phyloP scores from a whole-genome alignment of 2,888 invertebrate species.

The Darwinula stevensoni region DNA sequence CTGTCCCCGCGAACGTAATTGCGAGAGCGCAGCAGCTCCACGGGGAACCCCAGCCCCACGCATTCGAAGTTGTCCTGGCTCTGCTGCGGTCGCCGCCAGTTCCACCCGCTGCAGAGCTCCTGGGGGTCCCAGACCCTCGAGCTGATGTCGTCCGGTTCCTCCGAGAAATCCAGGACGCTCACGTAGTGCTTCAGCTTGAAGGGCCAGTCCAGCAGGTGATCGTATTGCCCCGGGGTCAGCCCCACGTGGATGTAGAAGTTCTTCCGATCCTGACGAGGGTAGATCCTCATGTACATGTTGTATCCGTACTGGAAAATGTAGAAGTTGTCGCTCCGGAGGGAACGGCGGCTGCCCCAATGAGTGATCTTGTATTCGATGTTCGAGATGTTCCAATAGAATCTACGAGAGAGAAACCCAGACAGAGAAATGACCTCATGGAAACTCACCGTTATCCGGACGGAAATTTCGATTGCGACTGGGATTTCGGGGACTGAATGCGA shows the following conservation, averaged over 20 bases:
- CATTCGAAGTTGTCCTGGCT: constrained; percentile 17
- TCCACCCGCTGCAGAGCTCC: constrained; percentile 15
- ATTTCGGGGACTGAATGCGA: too few species aligned
- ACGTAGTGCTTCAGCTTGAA: constrained; percentile 16
- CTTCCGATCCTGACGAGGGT: constrained; percentile 16
- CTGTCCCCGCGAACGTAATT: constrained; percentile 20
- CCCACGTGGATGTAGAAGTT: constrained; percentile 17
- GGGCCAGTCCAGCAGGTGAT: constrained; percentile 17
- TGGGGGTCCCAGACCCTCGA: background rate
- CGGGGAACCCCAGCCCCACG: constrained; percentile 21
- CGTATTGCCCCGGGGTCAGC: constrained; percentile 15
- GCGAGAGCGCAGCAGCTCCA: constrained; percentile 19
- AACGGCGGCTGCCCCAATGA: constrained; percentile 15
- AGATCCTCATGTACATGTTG: constrained; percentile 17
- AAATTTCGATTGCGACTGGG: too few species aligned
- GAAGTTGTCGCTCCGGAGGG: constrained; percentile 16
- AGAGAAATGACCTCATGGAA: too few species aligned
- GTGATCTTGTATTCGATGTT: constrained; percentile 15
- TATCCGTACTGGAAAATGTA: constrained; percentile 16
- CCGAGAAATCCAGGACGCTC: constrained; percentile 13
- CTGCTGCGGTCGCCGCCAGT: constrained; percentile 17
- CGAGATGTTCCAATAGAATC: constrained; percentile 16
- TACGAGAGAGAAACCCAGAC: too few species aligned
- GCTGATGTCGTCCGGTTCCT: constrained; percentile 10
- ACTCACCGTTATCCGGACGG: too few species aligned